These are phyloP conservation scores for Diplosoma virens DNA, from an alignment of 23 tunicate species.

Conservation along the genomic window DNA sequence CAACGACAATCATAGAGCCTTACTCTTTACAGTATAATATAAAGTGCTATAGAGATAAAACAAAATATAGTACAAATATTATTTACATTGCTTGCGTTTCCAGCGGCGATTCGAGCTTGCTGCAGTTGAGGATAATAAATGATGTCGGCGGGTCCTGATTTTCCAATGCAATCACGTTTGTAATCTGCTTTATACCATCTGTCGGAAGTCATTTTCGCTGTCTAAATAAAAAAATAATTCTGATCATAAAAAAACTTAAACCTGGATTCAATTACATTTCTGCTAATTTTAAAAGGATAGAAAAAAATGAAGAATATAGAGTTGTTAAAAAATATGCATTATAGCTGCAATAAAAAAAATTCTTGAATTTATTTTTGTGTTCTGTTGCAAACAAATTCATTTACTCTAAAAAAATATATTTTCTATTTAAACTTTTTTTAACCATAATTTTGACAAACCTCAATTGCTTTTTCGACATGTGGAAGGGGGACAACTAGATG, in stretches of 20 bases:
- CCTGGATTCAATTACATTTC: too few relatives aligned
- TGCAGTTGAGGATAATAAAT: slow-evolving; percentile 67
- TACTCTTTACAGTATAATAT: background rate
- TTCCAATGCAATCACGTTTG: slow-evolving; percentile 50
- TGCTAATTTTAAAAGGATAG: too few relatives aligned
- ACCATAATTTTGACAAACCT: too few relatives aligned
- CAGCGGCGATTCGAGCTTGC: slow-evolving; percentile 76
- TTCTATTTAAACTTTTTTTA: too few relatives aligned
- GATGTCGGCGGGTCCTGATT: slow-evolving; percentile 83
- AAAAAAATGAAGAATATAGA: too few relatives aligned
- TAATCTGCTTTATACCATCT: slow-evolving; percentile 86
- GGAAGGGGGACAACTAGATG: slow-evolving; percentile 84
- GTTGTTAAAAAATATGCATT: too few relatives aligned
- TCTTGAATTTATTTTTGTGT: too few relatives aligned
- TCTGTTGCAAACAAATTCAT: too few relatives aligned
- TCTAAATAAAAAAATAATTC: too few relatives aligned
- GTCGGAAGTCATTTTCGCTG: slow-evolving; percentile 77
- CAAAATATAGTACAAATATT: background rate
- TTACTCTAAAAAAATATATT: too few relatives aligned
- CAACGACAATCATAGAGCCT: background rate
- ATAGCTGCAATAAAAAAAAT: too few relatives aligned
- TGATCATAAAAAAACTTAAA: too few relatives aligned
- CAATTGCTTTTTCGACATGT: slow-evolving; percentile 55
- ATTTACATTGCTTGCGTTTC: slow-evolving; percentile 68
- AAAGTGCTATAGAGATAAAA: background rate